Conservation (phyloP, 37 sponge, comb jelly and placozoan species). For the Tethya wilhelma region DNA sequence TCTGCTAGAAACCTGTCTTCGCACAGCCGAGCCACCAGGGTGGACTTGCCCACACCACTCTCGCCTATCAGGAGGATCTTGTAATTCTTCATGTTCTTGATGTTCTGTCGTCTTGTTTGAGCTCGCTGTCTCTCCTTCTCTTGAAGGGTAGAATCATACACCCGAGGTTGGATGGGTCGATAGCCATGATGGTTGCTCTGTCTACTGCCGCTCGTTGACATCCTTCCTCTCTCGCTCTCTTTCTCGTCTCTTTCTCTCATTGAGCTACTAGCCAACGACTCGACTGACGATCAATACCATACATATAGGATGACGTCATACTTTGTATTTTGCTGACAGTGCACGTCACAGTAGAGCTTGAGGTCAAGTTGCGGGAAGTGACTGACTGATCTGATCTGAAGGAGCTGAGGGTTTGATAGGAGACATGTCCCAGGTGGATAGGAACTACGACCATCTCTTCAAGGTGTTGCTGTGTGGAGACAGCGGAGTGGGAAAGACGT, state of each 20-base stretch:
- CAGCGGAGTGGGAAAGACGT: slow-evolving; percentile 92
- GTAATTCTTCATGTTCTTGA: slow-evolving; percentile 39
- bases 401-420: too few relatives aligned
- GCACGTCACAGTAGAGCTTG: too few relatives aligned
- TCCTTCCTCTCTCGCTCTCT: neutral
- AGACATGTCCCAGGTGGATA: slow-evolving; percentile 32
- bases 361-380: too few relatives aligned
- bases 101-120: slow-evolving; percentile 6
- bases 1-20: slow-evolving; percentile 69
- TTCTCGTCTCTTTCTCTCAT: too few relatives aligned
- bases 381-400: too few relatives aligned
- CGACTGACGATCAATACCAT: too few relatives aligned
- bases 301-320: too few relatives aligned
- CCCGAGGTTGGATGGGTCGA: slow-evolving; percentile 33
- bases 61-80: slow-evolving; percentile 77
- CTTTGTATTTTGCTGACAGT: too few relatives aligned
- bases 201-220: neutral
- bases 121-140: slow-evolving; percentile 44
- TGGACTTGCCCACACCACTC: slow-evolving; percentile 74
- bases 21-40: slow-evolving; percentile 67
- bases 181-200: slow-evolving; percentile 50
- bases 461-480: slow-evolving; percentile 88
- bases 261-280: too few relatives aligned
- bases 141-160: neutral
- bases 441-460: slow-evolving; percentile 83